Percentiles rank a stretch among this genome's conserved stretches.
phyloP scores from a whole-genome alignment of 2,797 vertebrate species.

The Dermochelys coriacea region DNA sequence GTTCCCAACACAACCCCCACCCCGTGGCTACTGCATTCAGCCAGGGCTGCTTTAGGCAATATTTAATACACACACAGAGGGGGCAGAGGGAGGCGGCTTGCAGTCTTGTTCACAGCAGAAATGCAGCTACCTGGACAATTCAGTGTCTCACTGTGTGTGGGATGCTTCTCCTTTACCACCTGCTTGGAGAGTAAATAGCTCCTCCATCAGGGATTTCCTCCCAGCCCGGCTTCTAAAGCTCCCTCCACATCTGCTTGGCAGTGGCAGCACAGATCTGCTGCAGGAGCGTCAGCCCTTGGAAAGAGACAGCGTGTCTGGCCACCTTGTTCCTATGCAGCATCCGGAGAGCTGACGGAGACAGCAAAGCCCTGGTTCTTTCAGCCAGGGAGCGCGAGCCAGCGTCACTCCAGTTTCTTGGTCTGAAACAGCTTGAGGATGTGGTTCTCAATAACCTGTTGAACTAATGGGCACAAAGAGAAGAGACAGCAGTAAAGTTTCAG shows the following conservation, averaged over 20 bases:
- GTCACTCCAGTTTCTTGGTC: constrained; percentile 66
- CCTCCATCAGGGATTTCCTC: not conserved
- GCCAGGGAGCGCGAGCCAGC: not conserved
- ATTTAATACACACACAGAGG: not conserved
- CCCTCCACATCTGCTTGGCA: not conserved
- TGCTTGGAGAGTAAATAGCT: not conserved
- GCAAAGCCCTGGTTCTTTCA: not conserved
- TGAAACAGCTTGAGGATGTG: constrained; percentile 93
- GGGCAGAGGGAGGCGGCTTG: not conserved
- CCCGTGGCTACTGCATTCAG: not conserved
- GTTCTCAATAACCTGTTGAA: constrained; percentile 94
- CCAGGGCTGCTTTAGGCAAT: not conserved
- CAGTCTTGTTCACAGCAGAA: not conserved
- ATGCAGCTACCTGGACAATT: not conserved
- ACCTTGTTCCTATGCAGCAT: not conserved
- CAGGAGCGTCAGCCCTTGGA: not conserved
- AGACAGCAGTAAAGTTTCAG: not conserved
- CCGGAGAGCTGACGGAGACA: not conserved
- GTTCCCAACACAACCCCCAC: not conserved
- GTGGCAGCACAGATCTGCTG: not conserved
- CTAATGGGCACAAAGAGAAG: constrained; percentile 75
- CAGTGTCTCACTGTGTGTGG: not conserved
- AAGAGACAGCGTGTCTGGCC: not conserved
- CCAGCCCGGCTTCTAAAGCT: not conserved
- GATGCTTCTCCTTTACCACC: not conserved